A percentile compares a stretch with the other conserved stretches of the same genome.
phyloP scores from a whole-genome alignment of 2,888 invertebrate genomes.

The Autographa gamma region DNA sequence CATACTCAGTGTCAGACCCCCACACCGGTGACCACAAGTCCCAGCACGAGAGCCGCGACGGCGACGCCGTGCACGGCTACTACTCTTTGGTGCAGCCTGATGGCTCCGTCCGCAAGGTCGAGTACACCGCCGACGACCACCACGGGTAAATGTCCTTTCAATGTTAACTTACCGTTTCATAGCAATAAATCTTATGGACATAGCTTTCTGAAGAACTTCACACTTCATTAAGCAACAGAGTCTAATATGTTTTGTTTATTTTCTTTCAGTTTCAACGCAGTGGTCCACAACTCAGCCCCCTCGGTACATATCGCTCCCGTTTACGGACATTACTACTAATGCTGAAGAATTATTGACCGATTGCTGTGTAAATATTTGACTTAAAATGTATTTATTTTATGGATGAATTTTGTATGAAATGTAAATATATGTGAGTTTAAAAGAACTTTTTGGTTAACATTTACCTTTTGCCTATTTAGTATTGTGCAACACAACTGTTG shows the following conservation, averaged over 20 bases:
- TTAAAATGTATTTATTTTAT: conserved; percentile 29
- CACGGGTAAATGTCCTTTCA: conserved; percentile 54
- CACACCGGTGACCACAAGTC: conserved; percentile 89
- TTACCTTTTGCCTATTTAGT: too few relatives aligned
- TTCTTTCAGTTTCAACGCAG: conserved; percentile 83
- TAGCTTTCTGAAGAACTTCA: too few relatives aligned
- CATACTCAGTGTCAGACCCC: conserved; percentile 87
- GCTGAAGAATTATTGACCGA: conserved; percentile 10
- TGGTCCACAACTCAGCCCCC: conserved; percentile 82
- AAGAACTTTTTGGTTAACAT: background rate
- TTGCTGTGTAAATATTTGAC: conserved; percentile 36
- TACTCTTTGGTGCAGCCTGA: conserved; percentile 88
- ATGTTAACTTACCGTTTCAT: background rate
- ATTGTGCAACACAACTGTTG: too few relatives aligned
- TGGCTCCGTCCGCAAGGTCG: conserved; percentile 85
- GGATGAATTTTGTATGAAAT: conserved; percentile 14
- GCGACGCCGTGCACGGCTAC: conserved; percentile 88
- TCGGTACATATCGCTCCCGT: conserved; percentile 75
- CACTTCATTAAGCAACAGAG: too few relatives aligned
- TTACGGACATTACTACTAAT: conserved; percentile 67
- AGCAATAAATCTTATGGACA: too few relatives aligned
- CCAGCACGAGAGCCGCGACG: conserved; percentile 86
- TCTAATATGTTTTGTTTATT: background rate
- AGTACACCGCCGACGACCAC: conserved; percentile 78
- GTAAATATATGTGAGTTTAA: conserved; percentile 14